These are phyloP conservation scores for Myotis pilosus DNA, from an alignment of 2,797 vertebrate genomes.

Conservation along the genomic window DNA sequence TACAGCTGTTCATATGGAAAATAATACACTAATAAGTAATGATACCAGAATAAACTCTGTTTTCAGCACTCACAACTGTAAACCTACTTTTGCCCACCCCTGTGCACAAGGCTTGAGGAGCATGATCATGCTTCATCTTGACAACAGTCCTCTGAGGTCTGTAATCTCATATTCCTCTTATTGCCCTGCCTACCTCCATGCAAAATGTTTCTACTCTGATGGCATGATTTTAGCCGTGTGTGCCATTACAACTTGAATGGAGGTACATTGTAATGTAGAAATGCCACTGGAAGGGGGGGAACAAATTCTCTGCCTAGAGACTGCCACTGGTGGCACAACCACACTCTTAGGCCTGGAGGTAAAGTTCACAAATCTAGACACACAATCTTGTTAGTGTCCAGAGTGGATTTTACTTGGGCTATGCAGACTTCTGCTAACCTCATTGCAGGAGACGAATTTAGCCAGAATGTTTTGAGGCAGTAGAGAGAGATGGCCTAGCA, in stretches of 20 bases:
- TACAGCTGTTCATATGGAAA: not conserved
- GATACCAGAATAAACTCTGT: not conserved
- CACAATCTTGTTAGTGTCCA: not conserved
- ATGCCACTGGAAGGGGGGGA: not conserved
- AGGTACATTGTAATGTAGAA: not conserved
- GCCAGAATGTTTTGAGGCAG: not conserved
- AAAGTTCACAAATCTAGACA: not conserved
- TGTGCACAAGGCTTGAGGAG: not conserved
- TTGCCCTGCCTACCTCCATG: not conserved
- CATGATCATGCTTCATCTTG: not conserved
- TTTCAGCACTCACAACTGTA: not conserved
- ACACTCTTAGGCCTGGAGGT: not conserved
- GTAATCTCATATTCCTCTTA: not conserved
- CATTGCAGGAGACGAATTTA: constrained; percentile 14
- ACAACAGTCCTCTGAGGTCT: constrained; percentile 5
- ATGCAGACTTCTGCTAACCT: not conserved
- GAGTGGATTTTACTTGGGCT: not conserved
- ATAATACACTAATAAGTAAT: not conserved
- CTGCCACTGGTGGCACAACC: not conserved
- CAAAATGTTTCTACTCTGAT: not conserved
- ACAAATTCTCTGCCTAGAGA: not conserved
- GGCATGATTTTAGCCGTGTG: not conserved
- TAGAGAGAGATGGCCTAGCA: not conserved
- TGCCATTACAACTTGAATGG: not conserved
- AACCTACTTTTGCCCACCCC: not conserved